Conservation (phyloP, 1,140 invertebrate genomes). For the Phortica variegata region DNA sequence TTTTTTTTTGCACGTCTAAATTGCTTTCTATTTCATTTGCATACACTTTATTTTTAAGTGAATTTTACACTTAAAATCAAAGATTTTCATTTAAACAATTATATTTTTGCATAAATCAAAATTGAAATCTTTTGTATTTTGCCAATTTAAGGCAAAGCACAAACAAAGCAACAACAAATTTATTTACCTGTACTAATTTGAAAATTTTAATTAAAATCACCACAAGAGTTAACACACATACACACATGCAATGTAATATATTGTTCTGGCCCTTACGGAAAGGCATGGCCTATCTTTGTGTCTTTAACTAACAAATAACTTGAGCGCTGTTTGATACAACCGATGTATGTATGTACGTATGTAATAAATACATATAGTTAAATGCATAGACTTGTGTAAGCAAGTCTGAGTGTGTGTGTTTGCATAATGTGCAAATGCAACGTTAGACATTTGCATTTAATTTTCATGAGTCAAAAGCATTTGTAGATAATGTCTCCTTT, state of each 20-base stretch:
- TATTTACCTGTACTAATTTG: slow-evolving; percentile 41
- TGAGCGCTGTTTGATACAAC: neutral
- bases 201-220: slow-evolving; percentile 46
- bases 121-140: slow-evolving; percentile 10
- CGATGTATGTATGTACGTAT: neutral
- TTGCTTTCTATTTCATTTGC: too few relatives aligned
- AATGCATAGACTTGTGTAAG: neutral
- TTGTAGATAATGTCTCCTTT: slow-evolving; percentile 35
- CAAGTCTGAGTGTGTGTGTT: slow-evolving; percentile 9
- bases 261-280: too few relatives aligned
- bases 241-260: neutral
- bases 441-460: slow-evolving; percentile 36
- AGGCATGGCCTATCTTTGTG: too few relatives aligned
- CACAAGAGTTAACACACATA: slow-evolving; percentile 6
- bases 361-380: neutral
- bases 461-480: slow-evolving; percentile 16
- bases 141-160: too few relatives aligned
- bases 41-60: too few relatives aligned
- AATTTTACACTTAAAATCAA: too few relatives aligned
- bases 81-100: slow-evolving; percentile 12
- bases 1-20: too few relatives aligned
- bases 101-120: slow-evolving; percentile 27
- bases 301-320: neutral
- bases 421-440: slow-evolving; percentile 37
- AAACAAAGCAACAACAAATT: slow-evolving; percentile 15